Evolutionary conservation across 1,140 invertebrate genomes (phyloP).

Genomic region (Saccostrea echinata): DNA sequence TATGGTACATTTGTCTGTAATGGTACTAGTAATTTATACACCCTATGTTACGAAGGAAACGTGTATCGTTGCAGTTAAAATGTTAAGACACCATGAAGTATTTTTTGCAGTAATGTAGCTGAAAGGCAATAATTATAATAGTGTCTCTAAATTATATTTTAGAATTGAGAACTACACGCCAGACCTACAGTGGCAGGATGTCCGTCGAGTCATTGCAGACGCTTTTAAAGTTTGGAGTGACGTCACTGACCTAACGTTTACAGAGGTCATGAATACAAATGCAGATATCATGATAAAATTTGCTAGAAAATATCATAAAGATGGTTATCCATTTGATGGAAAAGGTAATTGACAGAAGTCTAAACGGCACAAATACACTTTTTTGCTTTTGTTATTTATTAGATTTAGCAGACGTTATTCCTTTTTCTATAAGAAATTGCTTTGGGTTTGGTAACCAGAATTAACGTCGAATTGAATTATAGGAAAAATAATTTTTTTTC

Average conservation of each 20-base stretch:
- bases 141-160: slow-evolving; percentile 10
- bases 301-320: slow-evolving; percentile 73
- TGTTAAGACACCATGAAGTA: no score
- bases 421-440: not conserved
- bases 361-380: not conserved
- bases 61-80: no score
- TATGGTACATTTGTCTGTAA: no score
- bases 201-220: slow-evolving; percentile 64
- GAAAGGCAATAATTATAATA: no score
- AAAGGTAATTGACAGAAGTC: slow-evolving; percentile 64
- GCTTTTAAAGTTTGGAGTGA: slow-evolving; percentile 75
- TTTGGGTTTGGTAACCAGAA: no score
- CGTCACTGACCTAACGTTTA: slow-evolving; percentile 74
- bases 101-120: no score
- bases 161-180: slow-evolving; percentile 71
- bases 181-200: slow-evolving; percentile 59
- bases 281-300: slow-evolving; percentile 77
- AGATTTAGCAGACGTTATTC: not conserved
- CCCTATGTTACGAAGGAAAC: no score
- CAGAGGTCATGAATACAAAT: slow-evolving; percentile 63
- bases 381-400: not conserved
- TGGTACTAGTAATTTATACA: no score
- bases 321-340: slow-evolving; percentile 79
- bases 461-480: not conserved
- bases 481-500: not conserved